phyloP scores from a whole-genome alignment of 2,888 invertebrate genomes.

The Pyrocoelia pectoralis region DNA sequence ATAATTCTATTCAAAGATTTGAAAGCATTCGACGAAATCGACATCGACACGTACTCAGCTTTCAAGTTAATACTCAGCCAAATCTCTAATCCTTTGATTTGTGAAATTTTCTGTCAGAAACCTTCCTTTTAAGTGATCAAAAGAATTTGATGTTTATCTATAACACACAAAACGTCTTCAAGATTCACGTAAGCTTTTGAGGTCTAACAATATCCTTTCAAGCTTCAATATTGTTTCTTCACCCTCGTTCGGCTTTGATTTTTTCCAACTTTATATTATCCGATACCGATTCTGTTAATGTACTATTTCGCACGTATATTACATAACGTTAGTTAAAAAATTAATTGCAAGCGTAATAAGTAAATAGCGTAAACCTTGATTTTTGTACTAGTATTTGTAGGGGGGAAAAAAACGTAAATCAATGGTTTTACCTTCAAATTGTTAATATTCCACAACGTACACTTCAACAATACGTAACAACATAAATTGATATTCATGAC shows the following conservation, averaged over 20 bases:
- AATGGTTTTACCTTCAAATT: neutral
- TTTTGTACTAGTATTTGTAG: neutral
- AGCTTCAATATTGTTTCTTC: slow-evolving; percentile 12
- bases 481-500: too few species aligned
- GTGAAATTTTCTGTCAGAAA: slow-evolving; percentile 18
- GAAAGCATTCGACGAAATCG: neutral
- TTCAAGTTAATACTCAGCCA: neutral
- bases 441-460: too few species aligned
- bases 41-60: neutral
- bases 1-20: too few species aligned
- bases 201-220: slow-evolving; percentile 17
- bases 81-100: slow-evolving; percentile 19
- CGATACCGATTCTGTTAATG: too few species aligned
- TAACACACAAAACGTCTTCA: slow-evolving; percentile 1
- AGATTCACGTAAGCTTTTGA: slow-evolving; percentile 17
- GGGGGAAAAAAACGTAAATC: neutral
- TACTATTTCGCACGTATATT: too few species aligned
- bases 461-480: too few species aligned
- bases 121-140: slow-evolving; percentile 8
- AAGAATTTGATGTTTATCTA: slow-evolving; percentile 22
- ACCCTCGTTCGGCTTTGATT: slow-evolving; percentile 11
- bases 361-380: neutral
- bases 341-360: too few species aligned
- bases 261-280: neutral
- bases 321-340: too few species aligned